Evolutionary conservation across 2,797 vertebrate genomes (phyloP).

Genomic region (Kryptolebias ocellatus): DNA sequence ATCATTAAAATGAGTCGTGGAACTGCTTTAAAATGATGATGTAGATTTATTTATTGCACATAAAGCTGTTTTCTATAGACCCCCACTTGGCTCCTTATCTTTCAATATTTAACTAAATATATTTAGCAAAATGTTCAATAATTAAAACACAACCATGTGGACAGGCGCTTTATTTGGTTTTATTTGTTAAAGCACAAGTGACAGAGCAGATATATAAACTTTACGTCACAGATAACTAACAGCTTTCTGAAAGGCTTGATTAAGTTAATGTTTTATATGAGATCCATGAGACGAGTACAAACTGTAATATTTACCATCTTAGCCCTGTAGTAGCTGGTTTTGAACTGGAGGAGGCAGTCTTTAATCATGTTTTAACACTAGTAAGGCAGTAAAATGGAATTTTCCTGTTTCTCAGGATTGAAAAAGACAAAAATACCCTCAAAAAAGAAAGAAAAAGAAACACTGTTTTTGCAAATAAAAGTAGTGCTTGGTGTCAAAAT

Average conservation of each 20-base stretch:
- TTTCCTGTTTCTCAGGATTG: background rate
- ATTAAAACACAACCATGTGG: background rate
- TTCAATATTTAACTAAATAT: background rate
- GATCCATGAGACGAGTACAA: no score
- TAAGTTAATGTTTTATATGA: background rate
- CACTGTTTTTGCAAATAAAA: background rate
- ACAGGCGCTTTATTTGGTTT: constrained; percentile 20
- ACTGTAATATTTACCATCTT: constrained; percentile 1
- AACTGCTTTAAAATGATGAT: no score
- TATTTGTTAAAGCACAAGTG: constrained; percentile 34
- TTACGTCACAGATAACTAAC: background rate
- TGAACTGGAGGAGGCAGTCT: constrained; percentile 52
- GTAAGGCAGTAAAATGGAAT: background rate
- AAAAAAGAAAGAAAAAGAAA: background rate
- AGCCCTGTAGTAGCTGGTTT: constrained; percentile 32
- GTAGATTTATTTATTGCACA: no score
- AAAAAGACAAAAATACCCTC: background rate
- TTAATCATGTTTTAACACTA: constrained; percentile 32
- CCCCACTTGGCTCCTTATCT: no score
- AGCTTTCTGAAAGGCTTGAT: background rate
- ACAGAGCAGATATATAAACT: constrained; percentile 13
- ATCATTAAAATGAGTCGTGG: background rate
- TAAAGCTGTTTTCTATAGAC: no score
- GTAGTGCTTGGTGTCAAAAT: background rate
- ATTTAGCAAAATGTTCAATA: background rate